Evolutionary conservation across 2,113 vertebrate genomes (phyloP), one percentile per base, ranked within the genome.

Genomic region (Rhegmatorhina hoffmannsi): DNA sequence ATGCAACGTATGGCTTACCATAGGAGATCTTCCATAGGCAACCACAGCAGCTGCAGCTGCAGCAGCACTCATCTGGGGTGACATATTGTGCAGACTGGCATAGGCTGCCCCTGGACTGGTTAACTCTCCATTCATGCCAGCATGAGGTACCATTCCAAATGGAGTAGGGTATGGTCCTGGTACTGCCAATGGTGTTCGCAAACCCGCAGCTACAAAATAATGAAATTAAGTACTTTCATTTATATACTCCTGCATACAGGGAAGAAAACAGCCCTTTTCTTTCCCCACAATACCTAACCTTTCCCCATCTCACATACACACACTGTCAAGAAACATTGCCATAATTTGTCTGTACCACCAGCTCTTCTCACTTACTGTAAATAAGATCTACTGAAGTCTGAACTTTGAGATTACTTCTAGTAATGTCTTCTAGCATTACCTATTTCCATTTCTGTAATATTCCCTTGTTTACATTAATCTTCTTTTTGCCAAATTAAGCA

Each of bases 61-160:
- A 1, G 99, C 99, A 11, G 98, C 99, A 36, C 99, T 99, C 99
- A 99, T 99, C 97, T 99, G 99, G 25, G 99, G 99, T n/a, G 99
- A 99, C 98, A 99, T 99, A 97, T 98, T 99, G 97, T 99, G 99
- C 12, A 99, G 97, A 70, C 99, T 98, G 73, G 99, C 99, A 29
- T 99, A 99, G 36, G 99, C 99, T 19, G 99, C 98, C 4, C 99
- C 98, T 25, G 99, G 99, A 84, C 98, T 98, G 85, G 98, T 98
- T 91, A 99, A 94, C 49, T 99, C 99, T 38, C 99, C 99, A 0
- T 99, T 99, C 98, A 99, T 99, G 89, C 98, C 98, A 9, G 98
- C 98, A 15, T 99, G 99, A 81, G 99, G 98, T 84, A 99, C 98
- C 98, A 99, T 99, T 74, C 99, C 99, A 93, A 99, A 99, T 0